Evolutionary conservation across 2,113 vertebrate species (phyloP).

Genomic region (Capreolus pygargus): DNA sequence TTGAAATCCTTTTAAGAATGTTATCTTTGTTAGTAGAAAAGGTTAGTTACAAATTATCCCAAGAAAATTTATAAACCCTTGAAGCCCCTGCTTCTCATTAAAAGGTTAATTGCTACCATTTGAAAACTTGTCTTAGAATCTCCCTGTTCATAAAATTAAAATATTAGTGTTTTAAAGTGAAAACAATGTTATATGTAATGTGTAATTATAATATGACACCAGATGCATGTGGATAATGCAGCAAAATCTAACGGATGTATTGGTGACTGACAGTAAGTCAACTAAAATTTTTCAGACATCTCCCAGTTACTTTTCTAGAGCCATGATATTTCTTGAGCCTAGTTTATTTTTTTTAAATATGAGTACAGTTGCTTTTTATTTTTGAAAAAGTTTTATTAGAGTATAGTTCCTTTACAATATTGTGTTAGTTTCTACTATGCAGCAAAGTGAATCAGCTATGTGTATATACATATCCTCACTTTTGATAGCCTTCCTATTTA

Average conservation of each 20-base stretch:
- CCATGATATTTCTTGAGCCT: not conserved
- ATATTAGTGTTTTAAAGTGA: slow-evolving; percentile 32
- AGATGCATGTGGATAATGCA: not conserved
- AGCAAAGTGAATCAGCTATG: not conserved
- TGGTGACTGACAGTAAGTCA: not conserved
- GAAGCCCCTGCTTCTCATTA: slow-evolving; percentile 22
- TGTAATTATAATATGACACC: not conserved
- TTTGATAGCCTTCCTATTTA: not conserved
- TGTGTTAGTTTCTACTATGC: not conserved
- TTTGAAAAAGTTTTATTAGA: not conserved
- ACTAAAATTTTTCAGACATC: not conserved
- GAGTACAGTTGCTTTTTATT: not conserved
- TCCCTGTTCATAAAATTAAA: slow-evolving; percentile 26
- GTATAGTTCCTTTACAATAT: not conserved
- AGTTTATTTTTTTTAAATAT: not conserved
- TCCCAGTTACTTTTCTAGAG: not conserved
- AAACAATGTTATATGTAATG: not conserved
- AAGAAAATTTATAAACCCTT: slow-evolving; percentile 50
- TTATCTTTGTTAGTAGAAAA: slow-evolving; percentile 43
- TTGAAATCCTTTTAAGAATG: slow-evolving; percentile 35
- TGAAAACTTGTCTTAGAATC: not conserved
- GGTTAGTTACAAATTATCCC: not conserved
- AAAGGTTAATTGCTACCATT: slow-evolving; percentile 35
- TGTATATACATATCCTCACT: not conserved
- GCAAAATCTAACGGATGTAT: not conserved